Evolutionary conservation across 2,888 invertebrate genomes (phyloP), one percentile per base, ranked within the genome.

Genomic region (Tuberolachnus salignus): DNA sequence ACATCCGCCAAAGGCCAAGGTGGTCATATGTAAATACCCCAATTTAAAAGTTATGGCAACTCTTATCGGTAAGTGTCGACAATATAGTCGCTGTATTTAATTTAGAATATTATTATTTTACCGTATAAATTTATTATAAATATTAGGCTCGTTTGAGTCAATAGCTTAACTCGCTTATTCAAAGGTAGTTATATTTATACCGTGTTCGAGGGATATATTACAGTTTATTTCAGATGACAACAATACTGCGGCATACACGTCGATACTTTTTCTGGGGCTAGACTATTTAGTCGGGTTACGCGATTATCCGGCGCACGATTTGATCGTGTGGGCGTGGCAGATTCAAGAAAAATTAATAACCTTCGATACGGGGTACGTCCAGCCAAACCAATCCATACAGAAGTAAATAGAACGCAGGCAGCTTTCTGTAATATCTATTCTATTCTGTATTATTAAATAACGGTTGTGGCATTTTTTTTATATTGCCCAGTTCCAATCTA

Each of bases 281-380:
- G 67, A 67, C 34, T 78, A 69, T 42, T 49, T 78, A n/a, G 69
- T 78, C 34, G 78, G 78, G 14, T 42, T 78, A 42, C 78, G 67
- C 0, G 59, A 61, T 78, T 61, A 69, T 3, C 78, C 78, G 34
- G 13, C 59, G 23, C 69, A 69, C 13, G 78, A 78, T 69, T 42
- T 78, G n/a, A 46, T 69, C 21, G 21, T 78, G 16, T 78, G 78
- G 78, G 69, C 78, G 14, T 78, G 78, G 78, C 49, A 69, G 51
- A 26, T 59, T 19, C 26, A 49, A 51, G 78, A 78, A n/a, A 69
- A 59, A n/a, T 23, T 78, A 13, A 42, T 78, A 1, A 34, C 34
- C 23, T 46, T 78, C 42, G 21, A 69, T 34, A 78, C 78, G 10
- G 78, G 59, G 21, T 69, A 49, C 34, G 51, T 59, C 11, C 78